Percentiles rank a stretch among this genome's conserved stretches.
phyloP scores from a whole-genome alignment of 2,113 vertebrate genomes.

The Excalfactoria chinensis region DNA sequence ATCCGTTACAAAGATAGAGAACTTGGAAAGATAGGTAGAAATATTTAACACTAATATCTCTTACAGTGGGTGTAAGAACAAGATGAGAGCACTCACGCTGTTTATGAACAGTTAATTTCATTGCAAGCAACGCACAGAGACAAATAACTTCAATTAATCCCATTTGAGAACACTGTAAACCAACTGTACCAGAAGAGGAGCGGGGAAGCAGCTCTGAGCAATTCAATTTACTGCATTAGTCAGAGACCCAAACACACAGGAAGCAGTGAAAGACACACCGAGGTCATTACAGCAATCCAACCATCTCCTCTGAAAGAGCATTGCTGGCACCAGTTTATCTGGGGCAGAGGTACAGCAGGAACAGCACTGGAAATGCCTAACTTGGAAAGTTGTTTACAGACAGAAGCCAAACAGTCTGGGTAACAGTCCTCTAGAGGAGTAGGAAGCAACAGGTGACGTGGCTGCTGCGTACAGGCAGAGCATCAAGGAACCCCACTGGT shows the following conservation, averaged over 20 bases:
- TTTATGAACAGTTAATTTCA: not conserved
- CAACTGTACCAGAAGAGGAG: not conserved
- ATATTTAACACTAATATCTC: not conserved
- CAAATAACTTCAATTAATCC: not conserved
- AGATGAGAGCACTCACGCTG: not conserved
- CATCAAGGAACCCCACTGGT: not conserved
- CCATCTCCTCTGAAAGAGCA: not conserved
- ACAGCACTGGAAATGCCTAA: not conserved
- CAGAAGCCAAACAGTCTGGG: not conserved
- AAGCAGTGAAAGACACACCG: fast-evolving
- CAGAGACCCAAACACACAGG: not conserved
- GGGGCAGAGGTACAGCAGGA: not conserved
- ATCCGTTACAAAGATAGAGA: fast-evolving
- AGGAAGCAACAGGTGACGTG: not conserved
- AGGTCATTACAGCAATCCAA: not conserved
- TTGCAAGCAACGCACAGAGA: not conserved
- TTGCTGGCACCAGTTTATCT: not conserved
- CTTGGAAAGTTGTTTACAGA: not conserved
- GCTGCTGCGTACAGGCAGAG: not conserved
- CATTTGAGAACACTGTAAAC: not conserved
- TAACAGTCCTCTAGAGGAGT: not conserved
- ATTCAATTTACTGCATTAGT: not conserved
- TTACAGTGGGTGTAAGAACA: not conserved
- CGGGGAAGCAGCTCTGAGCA: not conserved
- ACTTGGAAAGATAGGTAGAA: not conserved